These are phyloP conservation scores for Zosterops borbonicus DNA, from an alignment of 2,113 vertebrate species.

Conservation along the genomic window DNA sequence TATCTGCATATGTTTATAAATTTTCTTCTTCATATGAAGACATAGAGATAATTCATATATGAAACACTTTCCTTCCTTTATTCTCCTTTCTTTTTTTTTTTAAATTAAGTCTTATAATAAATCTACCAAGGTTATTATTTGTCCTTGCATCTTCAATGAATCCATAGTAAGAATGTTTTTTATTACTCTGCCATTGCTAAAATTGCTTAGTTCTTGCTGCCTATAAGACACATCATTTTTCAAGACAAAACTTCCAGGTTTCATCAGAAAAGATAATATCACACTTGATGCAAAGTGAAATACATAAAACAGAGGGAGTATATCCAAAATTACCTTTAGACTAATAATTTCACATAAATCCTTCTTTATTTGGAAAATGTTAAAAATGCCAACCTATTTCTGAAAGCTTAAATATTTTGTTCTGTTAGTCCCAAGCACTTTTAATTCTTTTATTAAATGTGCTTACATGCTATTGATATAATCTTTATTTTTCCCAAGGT, in stretches of 20 bases:
- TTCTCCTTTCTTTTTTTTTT: background rate
- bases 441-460: background rate
- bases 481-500: background rate
- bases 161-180: slow-evolving; percentile 70
- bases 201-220: slow-evolving; percentile 73
- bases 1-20: slow-evolving; percentile 45
- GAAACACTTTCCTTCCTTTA: slow-evolving; percentile 50
- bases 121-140: slow-evolving; percentile 74
- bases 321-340: background rate
- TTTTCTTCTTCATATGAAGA: slow-evolving; percentile 33
- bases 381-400: background rate
- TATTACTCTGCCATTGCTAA: slow-evolving; percentile 74
- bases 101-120: slow-evolving; percentile 65
- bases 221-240: slow-evolving; percentile 73
- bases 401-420: background rate
- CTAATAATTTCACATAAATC: background rate
- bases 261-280: slow-evolving; percentile 61
- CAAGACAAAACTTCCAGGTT: slow-evolving; percentile 67
- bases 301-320: background rate
- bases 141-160: slow-evolving; percentile 74
- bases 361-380: background rate
- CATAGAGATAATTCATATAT: slow-evolving; percentile 64
- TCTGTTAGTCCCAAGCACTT: background rate
- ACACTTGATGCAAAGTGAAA: slow-evolving; percentile 57
- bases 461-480: background rate